Evolutionary conservation across 2,888 invertebrate genomes (phyloP), one percentile per base, ranked within the genome.

Genomic region (Amaurobius ferox): DNA sequence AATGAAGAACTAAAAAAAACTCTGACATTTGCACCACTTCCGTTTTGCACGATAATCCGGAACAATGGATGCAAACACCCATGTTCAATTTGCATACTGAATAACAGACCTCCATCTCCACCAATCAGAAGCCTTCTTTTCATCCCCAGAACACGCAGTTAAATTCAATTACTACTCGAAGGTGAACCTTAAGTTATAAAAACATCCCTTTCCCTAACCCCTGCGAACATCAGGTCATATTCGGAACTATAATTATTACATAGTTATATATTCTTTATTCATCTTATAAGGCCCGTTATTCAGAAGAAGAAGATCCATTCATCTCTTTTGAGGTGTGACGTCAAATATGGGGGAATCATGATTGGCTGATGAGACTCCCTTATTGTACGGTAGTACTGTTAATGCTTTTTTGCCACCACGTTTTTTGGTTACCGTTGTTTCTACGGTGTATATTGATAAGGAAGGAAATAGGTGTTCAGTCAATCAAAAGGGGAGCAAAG

Each of bases 111-210:
- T 44, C 76, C 40, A 16, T 48, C 62, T 77, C 73, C 19, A 1
- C 83, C 83, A 77, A 83, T 83, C 68, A 28, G 62, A 48, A 29
- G 48, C 67, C 16, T 13, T 28, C 66, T 68, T 71, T 73, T 66
- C 35, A 61, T 16, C n/a, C 11, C n/a, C 7, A 68, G 26, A 35
- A 19, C 61, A 48, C 55, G 48, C 83, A 55, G 70, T 83, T 83
- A 66, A 77, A 85, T 71, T 85, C 83, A 85, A 85, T 85, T 85
- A 85, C 70, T 40, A 62, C 68, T 62, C 35, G 66, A 72, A 80
- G 71, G 66, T 85, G 55, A 55, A 71, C 72, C 72, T 66, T 55
- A 67, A 83, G 76, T 76, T 83, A 48, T 62, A 26, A 76, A 83
- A 70, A 83, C 74, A 81, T 67, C 66, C 66, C 48, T 77, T 83